Conservation (phyloP, 2,113 vertebrate genomes). For the Alosa alosa region DNA sequence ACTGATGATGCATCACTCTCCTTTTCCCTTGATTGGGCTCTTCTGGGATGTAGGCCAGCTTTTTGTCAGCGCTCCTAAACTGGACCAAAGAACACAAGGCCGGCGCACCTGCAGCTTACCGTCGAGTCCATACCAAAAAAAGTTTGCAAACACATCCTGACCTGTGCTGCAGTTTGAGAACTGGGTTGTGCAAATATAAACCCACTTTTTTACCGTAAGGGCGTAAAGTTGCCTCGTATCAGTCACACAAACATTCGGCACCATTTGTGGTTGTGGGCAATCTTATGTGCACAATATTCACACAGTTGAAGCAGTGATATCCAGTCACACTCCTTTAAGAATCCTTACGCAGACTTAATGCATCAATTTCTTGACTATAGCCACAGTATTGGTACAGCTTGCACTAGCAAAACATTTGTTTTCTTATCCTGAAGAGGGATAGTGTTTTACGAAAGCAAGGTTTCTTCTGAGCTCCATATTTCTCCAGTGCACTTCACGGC, state of each 20-base stretch:
- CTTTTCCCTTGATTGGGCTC: background rate
- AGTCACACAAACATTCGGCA: background rate
- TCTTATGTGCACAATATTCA: background rate
- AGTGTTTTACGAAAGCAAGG: background rate
- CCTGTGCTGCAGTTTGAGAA: background rate
- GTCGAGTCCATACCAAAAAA: background rate
- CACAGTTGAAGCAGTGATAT: background rate
- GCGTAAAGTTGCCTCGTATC: background rate
- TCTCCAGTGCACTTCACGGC: background rate
- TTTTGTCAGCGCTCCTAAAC: constrained; percentile 1
- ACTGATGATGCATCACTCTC: background rate
- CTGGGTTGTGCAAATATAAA: constrained; percentile 25
- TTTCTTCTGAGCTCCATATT: background rate
- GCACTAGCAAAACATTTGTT: too few relatives aligned
- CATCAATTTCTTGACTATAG: background rate
- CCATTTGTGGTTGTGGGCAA: background rate
- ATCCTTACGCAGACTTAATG: background rate
- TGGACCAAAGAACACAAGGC: constrained; percentile 3
- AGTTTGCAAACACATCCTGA: background rate
- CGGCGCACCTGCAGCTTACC: background rate
- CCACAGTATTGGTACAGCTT: background rate
- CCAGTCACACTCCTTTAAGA: background rate
- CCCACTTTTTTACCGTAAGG: background rate
- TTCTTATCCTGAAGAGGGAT: too few relatives aligned
- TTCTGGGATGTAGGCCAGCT: background rate